These are phyloP conservation scores for Scleropages formosus DNA, from an alignment of 2,797 vertebrate species.

Conservation along the genomic window DNA sequence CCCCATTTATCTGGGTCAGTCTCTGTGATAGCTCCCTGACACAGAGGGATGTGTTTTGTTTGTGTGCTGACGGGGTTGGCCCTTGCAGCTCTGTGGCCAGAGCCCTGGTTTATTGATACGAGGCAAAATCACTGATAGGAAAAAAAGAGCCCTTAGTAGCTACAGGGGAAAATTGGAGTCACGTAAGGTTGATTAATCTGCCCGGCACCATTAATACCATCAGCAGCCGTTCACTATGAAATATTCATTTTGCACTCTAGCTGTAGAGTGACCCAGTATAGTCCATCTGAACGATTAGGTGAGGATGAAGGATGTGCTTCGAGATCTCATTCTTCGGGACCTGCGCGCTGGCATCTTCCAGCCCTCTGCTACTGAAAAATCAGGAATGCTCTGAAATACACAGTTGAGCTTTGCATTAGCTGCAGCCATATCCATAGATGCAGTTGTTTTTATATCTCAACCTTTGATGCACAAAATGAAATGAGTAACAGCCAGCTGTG, in stretches of 20 bases:
- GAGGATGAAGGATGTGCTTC: background rate
- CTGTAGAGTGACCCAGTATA: background rate
- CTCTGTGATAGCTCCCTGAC: background rate
- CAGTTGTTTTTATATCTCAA: too few species aligned
- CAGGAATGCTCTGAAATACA: too few species aligned
- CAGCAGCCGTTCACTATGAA: background rate
- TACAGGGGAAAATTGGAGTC: background rate
- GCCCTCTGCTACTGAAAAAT: too few species aligned
- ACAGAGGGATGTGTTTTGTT: too few species aligned
- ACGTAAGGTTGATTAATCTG: background rate
- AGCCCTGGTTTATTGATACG: too few species aligned
- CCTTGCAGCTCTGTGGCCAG: too few species aligned
- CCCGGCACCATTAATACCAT: background rate
- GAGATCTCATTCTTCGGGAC: background rate
- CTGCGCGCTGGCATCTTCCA: too few species aligned
- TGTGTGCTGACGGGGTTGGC: too few species aligned
- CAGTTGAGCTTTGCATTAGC: too few species aligned
- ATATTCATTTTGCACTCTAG: background rate
- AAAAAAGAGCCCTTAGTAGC: background rate
- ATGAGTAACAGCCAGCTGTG: background rate
- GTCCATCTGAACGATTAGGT: background rate
- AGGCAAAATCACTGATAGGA: background rate
- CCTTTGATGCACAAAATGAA: background rate
- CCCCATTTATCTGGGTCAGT: constrained; percentile 2
- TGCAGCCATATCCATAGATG: too few species aligned